Evolutionary conservation across 2,888 invertebrate genomes (phyloP), one percentile per base, ranked within the genome.

Genomic region (Zonitis immaculata): DNA sequence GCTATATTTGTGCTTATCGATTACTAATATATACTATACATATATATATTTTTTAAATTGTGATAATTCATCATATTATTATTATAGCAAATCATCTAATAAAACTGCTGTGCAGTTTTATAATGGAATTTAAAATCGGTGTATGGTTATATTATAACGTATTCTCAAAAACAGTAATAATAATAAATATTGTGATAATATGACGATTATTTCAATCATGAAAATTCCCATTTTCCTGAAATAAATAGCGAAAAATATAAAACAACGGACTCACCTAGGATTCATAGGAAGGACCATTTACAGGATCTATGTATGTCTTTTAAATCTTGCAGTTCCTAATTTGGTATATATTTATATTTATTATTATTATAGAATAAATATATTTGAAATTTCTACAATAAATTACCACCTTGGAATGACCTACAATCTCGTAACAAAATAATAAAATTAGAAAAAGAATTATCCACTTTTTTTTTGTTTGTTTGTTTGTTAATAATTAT

Each of bases 371-470:
- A 16, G 26, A 45, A 45, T 45, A 45, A 45, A 45, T 45, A 45
- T 45, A 28, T 45, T 28, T 45, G 28, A 45, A 12, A 16, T 48
- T 39, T 39, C 48, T 42, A 42, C 48, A 48, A 42, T 48, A 47
- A 47, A 47, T 47, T 44, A 47, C 32, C 47, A 27, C 42, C 14
- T 16, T 42, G 48, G 48, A 42, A 48, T 48, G 48, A 48, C 22
- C 45, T 45, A 51, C 47, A 39, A 30, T 46, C 27, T 50, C 26
- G 14, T 50, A 54, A 51, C 51, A 51, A 42, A 52, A 52, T 22
- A 22, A 22, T 22, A 44, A 45, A 48, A 52, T 47, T 16, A 35
- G 6, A 49, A 43, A 30, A 25, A 46, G 20, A 26, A 42, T 25
- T 39, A 49, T 46, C n/a, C n/a, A n/a, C n/a, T n/a, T n/a, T n/a